These are phyloP conservation scores for Mesoclemmys tuberculata DNA, from an alignment of 2,113 vertebrate species.

Conservation along the genomic window DNA sequence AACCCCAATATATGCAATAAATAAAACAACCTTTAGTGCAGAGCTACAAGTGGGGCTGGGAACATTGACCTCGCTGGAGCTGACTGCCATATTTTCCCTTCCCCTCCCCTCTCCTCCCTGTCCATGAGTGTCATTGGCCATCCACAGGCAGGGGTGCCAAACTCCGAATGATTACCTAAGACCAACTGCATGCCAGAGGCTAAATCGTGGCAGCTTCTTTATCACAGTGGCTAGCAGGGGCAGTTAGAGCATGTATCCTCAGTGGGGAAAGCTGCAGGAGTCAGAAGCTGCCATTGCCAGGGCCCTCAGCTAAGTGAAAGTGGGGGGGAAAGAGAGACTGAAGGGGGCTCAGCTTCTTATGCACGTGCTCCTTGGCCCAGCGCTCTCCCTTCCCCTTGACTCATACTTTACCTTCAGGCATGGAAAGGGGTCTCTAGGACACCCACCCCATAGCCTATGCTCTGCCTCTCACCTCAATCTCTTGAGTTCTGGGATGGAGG, in stretches of 20 bases:
- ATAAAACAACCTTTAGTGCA: neutral
- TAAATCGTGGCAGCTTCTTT: neutral
- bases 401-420: neutral
- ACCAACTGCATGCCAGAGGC: rapidly evolving
- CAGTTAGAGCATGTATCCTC: rapidly evolving
- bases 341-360: neutral
- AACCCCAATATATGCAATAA: neutral
- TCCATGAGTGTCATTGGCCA: neutral
- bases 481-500: neutral
- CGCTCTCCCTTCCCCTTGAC: neutral
- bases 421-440: neutral
- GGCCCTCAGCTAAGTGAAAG: neutral
- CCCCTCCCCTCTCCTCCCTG: neutral
- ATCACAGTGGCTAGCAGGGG: neutral
- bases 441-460: neutral
- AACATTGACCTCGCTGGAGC: neutral
- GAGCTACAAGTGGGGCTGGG: neutral
- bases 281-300: rapidly evolving
- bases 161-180: neutral
- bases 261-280: neutral
- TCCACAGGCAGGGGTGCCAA: neutral
- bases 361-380: neutral
- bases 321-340: neutral
- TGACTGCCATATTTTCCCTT: neutral
- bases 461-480: neutral